A percentile compares a stretch with the other conserved stretches of the same genome.
Conservation (phyloP, 2,888 invertebrate species). For the Dromius quadrimaculatus region DNA sequence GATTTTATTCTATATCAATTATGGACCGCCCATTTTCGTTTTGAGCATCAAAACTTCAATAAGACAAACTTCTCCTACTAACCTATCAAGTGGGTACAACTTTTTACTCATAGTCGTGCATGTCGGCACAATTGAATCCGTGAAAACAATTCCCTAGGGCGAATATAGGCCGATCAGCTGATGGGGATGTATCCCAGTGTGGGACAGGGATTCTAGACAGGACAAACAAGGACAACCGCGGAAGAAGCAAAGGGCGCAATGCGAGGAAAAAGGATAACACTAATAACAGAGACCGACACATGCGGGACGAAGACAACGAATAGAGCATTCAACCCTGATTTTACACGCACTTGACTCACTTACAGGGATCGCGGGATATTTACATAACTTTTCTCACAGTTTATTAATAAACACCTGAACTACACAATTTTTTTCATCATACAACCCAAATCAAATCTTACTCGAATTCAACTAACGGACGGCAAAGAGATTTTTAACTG, state of each 20-base stretch:
- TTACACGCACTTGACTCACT: slow-evolving; percentile 73
- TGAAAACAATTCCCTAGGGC: slow-evolving; percentile 45
- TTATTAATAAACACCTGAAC: neutral
- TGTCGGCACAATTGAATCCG: neutral
- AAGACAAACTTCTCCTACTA: neutral
- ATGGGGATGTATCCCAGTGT: slow-evolving; percentile 39
- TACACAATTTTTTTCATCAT: too few relatives aligned
- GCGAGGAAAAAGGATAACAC: too few relatives aligned
- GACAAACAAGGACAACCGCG: slow-evolving; percentile 53
- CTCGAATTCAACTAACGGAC: too few relatives aligned
- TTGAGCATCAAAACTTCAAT: too few relatives aligned
- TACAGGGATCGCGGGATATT: slow-evolving; percentile 59
- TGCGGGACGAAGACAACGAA: slow-evolving; percentile 39
- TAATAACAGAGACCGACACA: too few relatives aligned
- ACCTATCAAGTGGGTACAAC: neutral
- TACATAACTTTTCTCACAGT: slow-evolving; percentile 61
- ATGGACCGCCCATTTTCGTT: too few relatives aligned
- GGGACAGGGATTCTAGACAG: slow-evolving; percentile 40
- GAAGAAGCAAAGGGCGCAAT: slow-evolving; percentile 56
- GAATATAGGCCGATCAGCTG: slow-evolving; percentile 52
- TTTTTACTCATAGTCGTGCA: neutral
- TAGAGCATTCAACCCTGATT: slow-evolving; percentile 68
- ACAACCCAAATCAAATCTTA: too few relatives aligned
- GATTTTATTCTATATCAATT: too few relatives aligned
- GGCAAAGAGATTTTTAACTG: too few relatives aligned